phyloP scores from a whole-genome alignment of 2,888 invertebrate genomes.

The Ceramica pisi region DNA sequence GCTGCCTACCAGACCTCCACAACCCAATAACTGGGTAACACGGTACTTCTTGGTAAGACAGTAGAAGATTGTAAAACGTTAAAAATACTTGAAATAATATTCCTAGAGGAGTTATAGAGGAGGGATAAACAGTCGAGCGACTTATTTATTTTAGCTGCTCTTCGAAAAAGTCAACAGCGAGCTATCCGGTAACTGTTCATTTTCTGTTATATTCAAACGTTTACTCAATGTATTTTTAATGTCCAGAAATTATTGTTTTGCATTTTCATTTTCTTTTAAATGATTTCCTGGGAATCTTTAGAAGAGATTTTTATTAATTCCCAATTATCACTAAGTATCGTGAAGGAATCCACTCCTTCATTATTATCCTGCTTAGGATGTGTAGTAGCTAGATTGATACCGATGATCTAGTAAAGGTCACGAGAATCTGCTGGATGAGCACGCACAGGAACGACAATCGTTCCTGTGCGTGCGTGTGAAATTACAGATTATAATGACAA shows the following conservation, averaged over 20 bases:
- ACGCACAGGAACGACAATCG: no score
- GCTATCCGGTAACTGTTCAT: slow-evolving; percentile 11
- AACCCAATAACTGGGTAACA: no score
- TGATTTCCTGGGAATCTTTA: not conserved
- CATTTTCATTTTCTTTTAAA: not conserved
- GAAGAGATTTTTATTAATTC: not conserved
- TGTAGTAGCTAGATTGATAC: not conserved
- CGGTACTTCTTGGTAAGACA: no score
- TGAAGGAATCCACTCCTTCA: no score
- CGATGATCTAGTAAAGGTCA: no score
- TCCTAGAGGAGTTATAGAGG: not conserved
- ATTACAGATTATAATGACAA: not conserved
- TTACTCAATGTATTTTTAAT: slow-evolving; percentile 15
- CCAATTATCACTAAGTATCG: not conserved
- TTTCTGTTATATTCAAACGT: slow-evolving; percentile 13
- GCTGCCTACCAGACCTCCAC: no score
- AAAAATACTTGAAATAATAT: slow-evolving; percentile 19
- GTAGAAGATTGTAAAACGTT: not conserved
- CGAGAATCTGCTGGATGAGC: no score
- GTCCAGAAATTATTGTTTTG: not conserved
- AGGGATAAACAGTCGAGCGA: slow-evolving; percentile 11
- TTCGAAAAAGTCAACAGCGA: slow-evolving; percentile 14
- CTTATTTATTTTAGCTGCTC: slow-evolving; percentile 26
- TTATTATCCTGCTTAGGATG: not conserved
- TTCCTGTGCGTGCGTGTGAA: no score